Evolutionary conservation across 2,888 invertebrate species (phyloP).

Genomic region (Drosophila stalkeri): DNA sequence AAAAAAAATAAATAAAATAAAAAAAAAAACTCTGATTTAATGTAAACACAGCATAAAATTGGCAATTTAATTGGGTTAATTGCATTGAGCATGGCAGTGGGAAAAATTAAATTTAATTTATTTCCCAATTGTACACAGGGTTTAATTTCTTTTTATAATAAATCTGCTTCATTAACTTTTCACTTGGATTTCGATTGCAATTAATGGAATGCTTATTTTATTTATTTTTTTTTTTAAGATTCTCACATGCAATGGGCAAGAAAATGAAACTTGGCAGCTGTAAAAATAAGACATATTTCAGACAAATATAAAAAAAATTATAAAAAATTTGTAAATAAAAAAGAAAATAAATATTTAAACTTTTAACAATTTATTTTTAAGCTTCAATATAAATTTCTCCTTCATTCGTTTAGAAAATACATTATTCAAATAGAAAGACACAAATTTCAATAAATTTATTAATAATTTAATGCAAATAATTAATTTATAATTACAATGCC

Average conservation of each 20-base stretch:
- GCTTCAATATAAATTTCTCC: no score
- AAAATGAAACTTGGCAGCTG: no score
- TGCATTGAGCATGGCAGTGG: slow-evolving; percentile 28
- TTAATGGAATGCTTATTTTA: neutral
- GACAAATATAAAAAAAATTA: no score
- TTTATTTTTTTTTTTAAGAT: no score
- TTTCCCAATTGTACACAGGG: slow-evolving; percentile 13
- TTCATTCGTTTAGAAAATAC: neutral
- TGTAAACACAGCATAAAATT: slow-evolving; percentile 44
- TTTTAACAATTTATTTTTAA: no score
- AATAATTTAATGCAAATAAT: neutral
- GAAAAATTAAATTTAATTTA: slow-evolving; percentile 23
- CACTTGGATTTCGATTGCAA: slow-evolving; percentile 7
- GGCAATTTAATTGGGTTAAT: slow-evolving; percentile 50
- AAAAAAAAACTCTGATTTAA: slow-evolving; percentile 33
- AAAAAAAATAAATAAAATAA: neutral
- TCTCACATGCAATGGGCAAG: neutral
- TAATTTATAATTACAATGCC: neutral
- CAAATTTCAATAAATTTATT: neutral
- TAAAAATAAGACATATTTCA: no score
- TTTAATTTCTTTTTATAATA: slow-evolving; percentile 1
- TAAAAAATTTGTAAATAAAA: neutral
- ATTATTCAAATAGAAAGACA: neutral
- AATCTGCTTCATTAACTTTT: slow-evolving; percentile 5
- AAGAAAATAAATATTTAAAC: neutral